Evolutionary conservation across 2,888 invertebrate species (phyloP), one percentile per base, ranked within the genome.

Genomic region (Drosophila tanythrix): DNA sequence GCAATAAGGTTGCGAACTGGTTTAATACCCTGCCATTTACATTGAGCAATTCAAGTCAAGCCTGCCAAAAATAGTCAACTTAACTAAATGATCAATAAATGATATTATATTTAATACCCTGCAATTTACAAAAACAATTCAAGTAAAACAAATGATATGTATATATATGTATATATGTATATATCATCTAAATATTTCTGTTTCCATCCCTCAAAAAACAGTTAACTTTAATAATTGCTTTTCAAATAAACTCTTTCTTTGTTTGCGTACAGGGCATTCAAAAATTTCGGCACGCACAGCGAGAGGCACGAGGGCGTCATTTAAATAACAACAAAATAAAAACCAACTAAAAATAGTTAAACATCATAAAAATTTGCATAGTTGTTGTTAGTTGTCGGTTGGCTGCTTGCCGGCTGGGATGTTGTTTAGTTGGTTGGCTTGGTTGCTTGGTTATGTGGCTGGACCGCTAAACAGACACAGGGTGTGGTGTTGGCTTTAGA

Each of bases 321-420:
- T 85, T 88, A 90, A 85, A 87, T 90, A 87, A 90, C 89, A 89
- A 89, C 87, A 89, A 82, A 64, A 64, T 74, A 74, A 79, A 80
- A 84, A 74, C 69, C 66, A 79, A 83, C 89, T 90, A 90, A 90
- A 87, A 89, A 90, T 90, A 82, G 79, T 87, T 84, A 87, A 83
- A 80, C 89, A 83, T 79, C 79, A 81, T 83, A 89, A 88, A 82
- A 90, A 86, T 88, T 88, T 88, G 85, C 90, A 88, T 88, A 88
- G 90, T 80, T 82, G 84, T 81, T 88, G 80, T 76, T 90, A 88
- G 90, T 80, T 82, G 79, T 83, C 83, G 80, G 62, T 80, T 81
- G 81, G 76, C 48, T 73, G 78, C 59, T 60, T 35, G 43, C 38
- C 43, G n/a, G 48, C 25, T 70, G 43, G 36, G 53, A 25, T 46